Evolutionary conservation across 2,113 vertebrate species (phyloP).

Genomic region (Sakesphorus luctuosus): DNA sequence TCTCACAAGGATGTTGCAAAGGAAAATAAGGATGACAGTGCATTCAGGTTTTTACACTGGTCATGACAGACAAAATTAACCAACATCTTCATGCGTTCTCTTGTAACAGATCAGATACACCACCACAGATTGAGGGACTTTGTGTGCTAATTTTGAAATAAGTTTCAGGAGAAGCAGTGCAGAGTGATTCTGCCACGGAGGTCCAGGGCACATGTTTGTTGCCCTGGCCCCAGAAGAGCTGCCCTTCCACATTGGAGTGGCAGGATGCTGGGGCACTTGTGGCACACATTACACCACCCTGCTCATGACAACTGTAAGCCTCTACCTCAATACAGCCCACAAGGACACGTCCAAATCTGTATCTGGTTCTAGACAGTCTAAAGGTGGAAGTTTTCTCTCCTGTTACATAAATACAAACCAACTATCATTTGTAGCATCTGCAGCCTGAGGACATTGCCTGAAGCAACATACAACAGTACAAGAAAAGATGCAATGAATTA

Average conservation of each 20-base stretch:
- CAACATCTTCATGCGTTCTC: not conserved
- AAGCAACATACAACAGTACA: not conserved
- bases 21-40: not conserved
- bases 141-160: not conserved
- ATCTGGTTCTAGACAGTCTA: not conserved
- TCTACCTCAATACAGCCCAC: not conserved
- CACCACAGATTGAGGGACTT: not conserved
- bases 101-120: not conserved
- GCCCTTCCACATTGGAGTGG: no score
- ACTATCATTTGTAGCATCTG: not conserved
- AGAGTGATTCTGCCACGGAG: not conserved
- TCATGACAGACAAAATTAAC: not conserved
- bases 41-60: not conserved
- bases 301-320: no score
- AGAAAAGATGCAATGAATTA: not conserved
- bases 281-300: not conserved
- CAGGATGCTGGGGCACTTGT: not conserved
- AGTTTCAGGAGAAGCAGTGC: not conserved
- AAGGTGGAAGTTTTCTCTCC: not conserved
- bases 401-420: not conserved
- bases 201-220: no score
- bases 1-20: not conserved
- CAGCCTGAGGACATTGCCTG: not conserved
- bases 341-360: not conserved
- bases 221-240: not conserved